These are phyloP conservation scores for Microctenopoma lineatum DNA, from an alignment of 2,797 vertebrate genomes.

Conservation along the genomic window DNA sequence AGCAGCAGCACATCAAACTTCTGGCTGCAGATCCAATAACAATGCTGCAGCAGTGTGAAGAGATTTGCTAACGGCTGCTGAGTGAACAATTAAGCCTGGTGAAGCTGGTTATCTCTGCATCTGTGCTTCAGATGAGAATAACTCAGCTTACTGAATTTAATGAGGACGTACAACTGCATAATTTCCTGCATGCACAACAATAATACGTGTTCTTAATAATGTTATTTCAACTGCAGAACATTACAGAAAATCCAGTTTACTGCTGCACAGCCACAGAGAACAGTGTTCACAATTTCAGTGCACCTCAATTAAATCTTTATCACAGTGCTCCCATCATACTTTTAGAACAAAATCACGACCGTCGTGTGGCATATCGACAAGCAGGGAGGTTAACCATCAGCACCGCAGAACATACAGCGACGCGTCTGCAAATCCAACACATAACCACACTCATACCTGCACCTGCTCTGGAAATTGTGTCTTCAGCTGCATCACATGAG, in stretches of 20 bases:
- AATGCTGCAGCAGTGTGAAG: not conserved
- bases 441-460: slow-evolving; percentile 44
- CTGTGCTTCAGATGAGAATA: slow-evolving; percentile 1
- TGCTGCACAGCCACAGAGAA: not conserved
- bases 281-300: not conserved
- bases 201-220: not conserved
- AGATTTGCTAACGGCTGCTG: not conserved
- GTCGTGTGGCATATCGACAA: slow-evolving; percentile 28
- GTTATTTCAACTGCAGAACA: not conserved
- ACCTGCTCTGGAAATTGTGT: slow-evolving; percentile 31
- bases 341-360: slow-evolving; percentile 30
- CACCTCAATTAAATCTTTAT: slow-evolving; percentile 10
- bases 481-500: slow-evolving; percentile 2
- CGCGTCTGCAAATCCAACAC: slow-evolving; percentile 26
- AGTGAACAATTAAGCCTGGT: not conserved
- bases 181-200: not conserved
- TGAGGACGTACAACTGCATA: not conserved
- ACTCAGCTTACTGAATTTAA: not conserved
- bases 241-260: not conserved
- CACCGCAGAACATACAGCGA: slow-evolving; percentile 37
- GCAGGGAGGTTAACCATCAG: slow-evolving; percentile 55
- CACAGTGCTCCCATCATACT: not conserved
- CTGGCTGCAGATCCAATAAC: not conserved
- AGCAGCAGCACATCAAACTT: not conserved
- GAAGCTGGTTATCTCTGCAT: slow-evolving; percentile 2